phyloP scores from a whole-genome alignment of 2,797 vertebrate genomes.

The Periparus ater region DNA sequence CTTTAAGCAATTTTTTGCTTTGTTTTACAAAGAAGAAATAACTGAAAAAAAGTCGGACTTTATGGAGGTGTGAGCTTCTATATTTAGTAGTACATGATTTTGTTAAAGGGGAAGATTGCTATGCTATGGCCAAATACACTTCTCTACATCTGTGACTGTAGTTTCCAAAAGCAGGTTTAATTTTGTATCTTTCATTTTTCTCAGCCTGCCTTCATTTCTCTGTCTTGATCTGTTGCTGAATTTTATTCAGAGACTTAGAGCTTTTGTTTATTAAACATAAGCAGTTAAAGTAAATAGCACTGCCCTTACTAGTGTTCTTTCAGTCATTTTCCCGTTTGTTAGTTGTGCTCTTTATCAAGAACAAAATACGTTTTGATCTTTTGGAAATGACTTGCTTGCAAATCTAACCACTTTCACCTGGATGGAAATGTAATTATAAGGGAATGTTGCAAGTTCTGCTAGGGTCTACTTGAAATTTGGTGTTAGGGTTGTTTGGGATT shows the following conservation, averaged over 20 bases:
- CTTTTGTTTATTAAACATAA: background rate
- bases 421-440: background rate
- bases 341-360: background rate
- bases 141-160: background rate
- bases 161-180: background rate
- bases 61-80: background rate
- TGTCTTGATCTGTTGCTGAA: background rate
- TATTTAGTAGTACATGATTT: background rate
- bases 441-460: background rate
- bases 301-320: background rate
- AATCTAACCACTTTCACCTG: background rate
- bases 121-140: background rate
- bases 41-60: background rate
- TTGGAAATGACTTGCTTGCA: background rate
- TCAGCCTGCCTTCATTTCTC: background rate
- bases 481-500: background rate
- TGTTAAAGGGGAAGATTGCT: background rate
- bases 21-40: background rate
- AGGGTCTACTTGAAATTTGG: background rate
- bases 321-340: background rate
- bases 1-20: background rate
- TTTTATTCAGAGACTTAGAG: background rate
- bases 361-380: background rate
- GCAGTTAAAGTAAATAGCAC: background rate
- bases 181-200: background rate